A percentile compares a stretch with the other conserved stretches of the same genome.
Conservation (phyloP, 1,140 invertebrate genomes). For the Platyura marginata region DNA sequence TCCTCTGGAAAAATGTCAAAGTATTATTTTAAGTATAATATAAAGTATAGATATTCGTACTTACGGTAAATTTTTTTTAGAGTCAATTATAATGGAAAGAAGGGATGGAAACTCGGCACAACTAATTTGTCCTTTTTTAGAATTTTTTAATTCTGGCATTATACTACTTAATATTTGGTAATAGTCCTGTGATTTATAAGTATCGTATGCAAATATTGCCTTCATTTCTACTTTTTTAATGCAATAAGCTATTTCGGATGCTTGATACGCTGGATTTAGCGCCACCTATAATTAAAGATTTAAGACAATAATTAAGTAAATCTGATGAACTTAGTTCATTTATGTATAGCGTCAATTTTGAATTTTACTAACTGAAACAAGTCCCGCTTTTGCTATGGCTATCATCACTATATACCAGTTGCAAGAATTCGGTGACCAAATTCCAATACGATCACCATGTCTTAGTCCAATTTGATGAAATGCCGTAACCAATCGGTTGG, state of each 20-base stretch:
- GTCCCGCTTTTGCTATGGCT: conserved; percentile 61
- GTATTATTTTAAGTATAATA: no score
- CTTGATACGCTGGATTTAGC: conserved; percentile 70
- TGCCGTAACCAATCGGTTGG: conserved; percentile 62
- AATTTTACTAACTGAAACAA: conserved; percentile 53
- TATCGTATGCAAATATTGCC: conserved; percentile 45
- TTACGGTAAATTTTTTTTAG: no score
- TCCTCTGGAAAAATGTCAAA: no score
- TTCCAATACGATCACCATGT: conserved; percentile 64
- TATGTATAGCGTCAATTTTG: no score
- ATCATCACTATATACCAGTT: conserved; percentile 67
- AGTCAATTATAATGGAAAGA: no score
- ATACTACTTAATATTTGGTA: conserved; percentile 39
- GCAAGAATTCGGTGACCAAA: conserved; percentile 74
- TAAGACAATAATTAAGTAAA: background rate
- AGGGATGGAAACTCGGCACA: no score
- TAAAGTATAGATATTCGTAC: no score
- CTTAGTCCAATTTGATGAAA: conserved; percentile 56
- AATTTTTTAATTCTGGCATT: conserved; percentile 27
- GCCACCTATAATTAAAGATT: conserved; percentile 33
- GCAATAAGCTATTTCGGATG: conserved; percentile 57
- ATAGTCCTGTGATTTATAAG: conserved; percentile 50
- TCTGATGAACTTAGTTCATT: background rate
- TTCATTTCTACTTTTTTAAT: conserved; percentile 60
- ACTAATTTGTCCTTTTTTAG: conserved; percentile 20